These are phyloP conservation scores for Drosophila anomelani DNA, from an alignment of 2,888 invertebrate genomes.

Conservation along the genomic window DNA sequence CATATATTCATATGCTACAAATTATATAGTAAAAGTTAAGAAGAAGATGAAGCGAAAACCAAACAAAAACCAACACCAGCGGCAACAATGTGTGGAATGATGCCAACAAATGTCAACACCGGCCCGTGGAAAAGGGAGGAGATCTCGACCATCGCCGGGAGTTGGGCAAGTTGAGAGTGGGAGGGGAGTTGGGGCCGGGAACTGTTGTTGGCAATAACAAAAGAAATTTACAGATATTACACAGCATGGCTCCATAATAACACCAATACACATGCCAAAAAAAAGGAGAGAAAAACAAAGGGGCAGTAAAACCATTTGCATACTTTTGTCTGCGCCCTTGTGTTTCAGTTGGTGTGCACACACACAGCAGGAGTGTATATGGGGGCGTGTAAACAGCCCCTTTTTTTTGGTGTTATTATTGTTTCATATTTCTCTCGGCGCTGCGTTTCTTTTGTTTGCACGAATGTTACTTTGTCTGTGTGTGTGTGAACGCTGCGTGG, in stretches of 20 bases:
- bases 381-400: constrained; percentile 53
- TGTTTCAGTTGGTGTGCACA: constrained; percentile 1
- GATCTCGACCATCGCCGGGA: not conserved
- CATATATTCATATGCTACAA: constrained; percentile 80
- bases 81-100: constrained; percentile 77
- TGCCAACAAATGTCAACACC: constrained; percentile 77
- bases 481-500: constrained; percentile 39
- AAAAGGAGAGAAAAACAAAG: constrained; percentile 57
- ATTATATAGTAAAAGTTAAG: constrained; percentile 77
- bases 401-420: constrained; percentile 42
- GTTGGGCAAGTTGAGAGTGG: not conserved
- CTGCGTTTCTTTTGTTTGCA: constrained; percentile 45
- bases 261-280: constrained; percentile 61
- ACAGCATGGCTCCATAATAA: constrained; percentile 79
- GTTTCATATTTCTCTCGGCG: constrained; percentile 70
- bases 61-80: constrained; percentile 72
- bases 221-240: constrained; percentile 80
- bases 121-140: constrained; percentile 16
- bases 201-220: constrained; percentile 79
- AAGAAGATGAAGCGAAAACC: constrained; percentile 65
- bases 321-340: constrained; percentile 47
- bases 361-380: constrained; percentile 3
- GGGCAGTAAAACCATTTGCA: constrained; percentile 78
- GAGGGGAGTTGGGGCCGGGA: constrained; percentile 34
- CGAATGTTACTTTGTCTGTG: constrained; percentile 9